A percentile compares a stretch with the other conserved stretches of the same genome.
These are phyloP conservation scores for Reticulitermes speratus DNA, from an alignment of 1,140 invertebrate species.

Conservation along the genomic window DNA sequence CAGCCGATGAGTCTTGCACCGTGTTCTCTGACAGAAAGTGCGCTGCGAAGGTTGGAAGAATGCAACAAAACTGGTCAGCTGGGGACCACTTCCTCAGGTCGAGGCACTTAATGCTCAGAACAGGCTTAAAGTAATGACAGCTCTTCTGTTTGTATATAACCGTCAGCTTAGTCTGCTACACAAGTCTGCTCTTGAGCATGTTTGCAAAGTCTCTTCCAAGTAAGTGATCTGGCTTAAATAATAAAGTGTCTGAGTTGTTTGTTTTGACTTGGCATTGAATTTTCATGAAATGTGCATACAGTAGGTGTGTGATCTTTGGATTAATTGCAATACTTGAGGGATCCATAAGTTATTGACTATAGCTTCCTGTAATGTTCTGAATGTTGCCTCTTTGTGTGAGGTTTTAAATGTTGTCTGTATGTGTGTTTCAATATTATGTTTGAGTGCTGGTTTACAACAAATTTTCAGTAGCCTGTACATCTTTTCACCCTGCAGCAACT, in stretches of 20 bases:
- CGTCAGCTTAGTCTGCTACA: slow-evolving; percentile 74
- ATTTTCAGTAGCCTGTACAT: too few species aligned
- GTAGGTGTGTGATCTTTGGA: too few species aligned
- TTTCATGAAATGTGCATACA: background rate
- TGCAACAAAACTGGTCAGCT: slow-evolving; percentile 81
- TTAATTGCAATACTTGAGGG: too few species aligned
- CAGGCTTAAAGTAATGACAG: slow-evolving; percentile 79
- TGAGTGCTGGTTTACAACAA: too few species aligned
- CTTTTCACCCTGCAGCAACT: too few species aligned
- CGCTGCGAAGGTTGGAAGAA: slow-evolving; percentile 78
- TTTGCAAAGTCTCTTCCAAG: slow-evolving; percentile 83
- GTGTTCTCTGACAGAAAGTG: slow-evolving; percentile 75
- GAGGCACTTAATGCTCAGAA: slow-evolving; percentile 85
- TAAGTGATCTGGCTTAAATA: slow-evolving; percentile 47
- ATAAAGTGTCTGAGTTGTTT: too few species aligned
- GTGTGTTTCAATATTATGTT: too few species aligned
- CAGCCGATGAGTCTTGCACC: slow-evolving; percentile 69
- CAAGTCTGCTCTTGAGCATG: slow-evolving; percentile 73
- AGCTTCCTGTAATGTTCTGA: too few species aligned
- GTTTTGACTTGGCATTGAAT: background rate
- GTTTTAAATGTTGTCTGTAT: too few species aligned
- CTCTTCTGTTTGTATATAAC: slow-evolving; percentile 84
- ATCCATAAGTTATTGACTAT: too few species aligned
- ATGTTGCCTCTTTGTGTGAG: too few species aligned
- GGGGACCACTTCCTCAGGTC: slow-evolving; percentile 83